These are phyloP conservation scores for Garra rufa DNA, from an alignment of 2,113 vertebrate species.

Conservation along the genomic window DNA sequence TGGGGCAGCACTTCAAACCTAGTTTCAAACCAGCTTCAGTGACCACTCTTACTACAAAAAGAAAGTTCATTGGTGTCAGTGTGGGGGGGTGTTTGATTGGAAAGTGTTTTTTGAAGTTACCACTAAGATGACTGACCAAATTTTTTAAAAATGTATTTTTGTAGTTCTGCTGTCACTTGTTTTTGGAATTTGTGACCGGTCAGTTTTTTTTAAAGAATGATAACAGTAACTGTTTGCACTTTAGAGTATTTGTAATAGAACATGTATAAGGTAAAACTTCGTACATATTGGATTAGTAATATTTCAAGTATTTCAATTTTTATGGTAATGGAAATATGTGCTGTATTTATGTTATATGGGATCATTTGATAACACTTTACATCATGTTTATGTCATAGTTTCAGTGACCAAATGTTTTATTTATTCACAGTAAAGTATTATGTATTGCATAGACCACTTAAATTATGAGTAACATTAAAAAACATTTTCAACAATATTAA, in stretches of 20 bases:
- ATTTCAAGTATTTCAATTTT: constrained; percentile 63
- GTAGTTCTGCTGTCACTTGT: constrained; percentile 48
- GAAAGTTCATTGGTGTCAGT: constrained; percentile 52
- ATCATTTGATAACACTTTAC: constrained; percentile 60
- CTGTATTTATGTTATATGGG: constrained; percentile 74
- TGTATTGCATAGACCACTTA: constrained; percentile 63
- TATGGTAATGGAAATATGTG: constrained; percentile 65
- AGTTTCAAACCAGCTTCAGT: constrained; percentile 62
- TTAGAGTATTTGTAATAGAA: constrained; percentile 71
- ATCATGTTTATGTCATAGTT: constrained; percentile 58
- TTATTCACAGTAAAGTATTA: constrained; percentile 69
- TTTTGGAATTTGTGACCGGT: constrained; percentile 43
- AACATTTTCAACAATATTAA: constrained; percentile 52
- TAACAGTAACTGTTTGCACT: constrained; percentile 71
- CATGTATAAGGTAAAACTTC: constrained; percentile 59
- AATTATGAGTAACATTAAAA: constrained; percentile 70
- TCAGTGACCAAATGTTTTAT: constrained; percentile 69
- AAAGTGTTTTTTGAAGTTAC: constrained; percentile 54
- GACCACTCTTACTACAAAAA: constrained; percentile 46
- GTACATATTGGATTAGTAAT: constrained; percentile 65
- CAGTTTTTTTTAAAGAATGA: constrained; percentile 56
- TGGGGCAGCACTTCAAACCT: constrained; percentile 69
- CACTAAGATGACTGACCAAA: constrained; percentile 64
- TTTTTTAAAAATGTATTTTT: constrained; percentile 60
- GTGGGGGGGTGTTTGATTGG: background rate